A percentile compares a stretch with the other conserved stretches of the same genome.
phyloP scores from a whole-genome alignment of 2,888 invertebrate species.

The Ceramica pisi region DNA sequence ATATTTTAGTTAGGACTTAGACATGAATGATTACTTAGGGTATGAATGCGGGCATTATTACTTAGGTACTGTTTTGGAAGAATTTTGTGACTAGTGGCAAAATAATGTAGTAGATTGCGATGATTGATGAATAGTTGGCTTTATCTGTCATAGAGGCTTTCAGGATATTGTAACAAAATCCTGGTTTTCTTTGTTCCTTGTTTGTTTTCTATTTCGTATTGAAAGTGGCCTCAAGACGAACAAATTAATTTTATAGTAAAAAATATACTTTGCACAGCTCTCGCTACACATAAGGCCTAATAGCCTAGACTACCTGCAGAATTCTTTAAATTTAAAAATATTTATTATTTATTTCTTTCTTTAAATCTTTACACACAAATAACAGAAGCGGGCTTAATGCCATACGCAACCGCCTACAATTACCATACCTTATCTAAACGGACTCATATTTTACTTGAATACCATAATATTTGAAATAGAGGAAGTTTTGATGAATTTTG shows the following conservation, averaged over 20 bases:
- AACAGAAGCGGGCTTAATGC: too few relatives aligned
- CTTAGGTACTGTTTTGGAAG: not conserved
- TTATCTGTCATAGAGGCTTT: not conserved
- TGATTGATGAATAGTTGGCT: constrained; percentile 25
- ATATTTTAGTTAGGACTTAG: constrained; percentile 11
- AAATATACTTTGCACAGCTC: too few relatives aligned
- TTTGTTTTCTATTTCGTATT: not conserved
- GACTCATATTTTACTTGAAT: not conserved
- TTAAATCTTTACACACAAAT: too few relatives aligned
- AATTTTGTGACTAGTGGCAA: not conserved
- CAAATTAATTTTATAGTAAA: not conserved
- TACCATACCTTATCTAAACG: not conserved
- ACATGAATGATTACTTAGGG: constrained; percentile 3
- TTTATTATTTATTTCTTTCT: too few relatives aligned
- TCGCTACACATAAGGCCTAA: too few relatives aligned
- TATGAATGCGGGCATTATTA: constrained; percentile 16
- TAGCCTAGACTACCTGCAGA: too few relatives aligned
- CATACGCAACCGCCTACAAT: too few relatives aligned
- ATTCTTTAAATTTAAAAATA: too few relatives aligned
- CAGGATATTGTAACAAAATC: not conserved
- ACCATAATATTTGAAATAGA: too few relatives aligned
- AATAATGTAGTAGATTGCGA: not conserved
- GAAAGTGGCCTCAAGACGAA: not conserved
- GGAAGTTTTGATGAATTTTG: not conserved
- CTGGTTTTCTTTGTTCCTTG: not conserved